phyloP scores from a whole-genome alignment of 2,797 vertebrate genomes.

The Acanthiza pusilla region DNA sequence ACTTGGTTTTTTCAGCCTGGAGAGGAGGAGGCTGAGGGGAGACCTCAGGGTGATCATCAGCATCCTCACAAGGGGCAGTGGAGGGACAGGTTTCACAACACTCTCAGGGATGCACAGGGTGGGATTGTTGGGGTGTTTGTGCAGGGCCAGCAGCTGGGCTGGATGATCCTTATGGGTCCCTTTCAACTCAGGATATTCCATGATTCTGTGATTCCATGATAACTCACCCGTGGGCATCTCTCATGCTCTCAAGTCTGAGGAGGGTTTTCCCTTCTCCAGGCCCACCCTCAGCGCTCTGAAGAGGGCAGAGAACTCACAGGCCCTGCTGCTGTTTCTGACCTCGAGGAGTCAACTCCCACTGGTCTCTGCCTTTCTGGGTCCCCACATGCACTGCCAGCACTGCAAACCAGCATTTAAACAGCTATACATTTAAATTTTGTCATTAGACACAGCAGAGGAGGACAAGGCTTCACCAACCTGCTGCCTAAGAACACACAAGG shows the following conservation, averaged over 20 bases:
- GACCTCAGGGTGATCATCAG: not conserved
- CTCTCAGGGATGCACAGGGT: not conserved
- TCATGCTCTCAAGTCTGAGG: fast-evolving
- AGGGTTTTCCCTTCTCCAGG: too few relatives aligned
- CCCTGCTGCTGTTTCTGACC: not conserved
- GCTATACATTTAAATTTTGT: constrained; percentile 14
- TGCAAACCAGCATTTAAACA: not conserved
- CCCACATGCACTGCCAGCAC: not conserved
- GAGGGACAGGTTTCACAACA: not conserved
- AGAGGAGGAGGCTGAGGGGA: not conserved
- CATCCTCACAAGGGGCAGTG: not conserved
- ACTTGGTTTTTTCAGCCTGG: not conserved
- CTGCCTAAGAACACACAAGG: not conserved
- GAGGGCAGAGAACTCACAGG: not conserved
- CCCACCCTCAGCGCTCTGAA: not conserved
- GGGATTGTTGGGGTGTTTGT: not conserved
- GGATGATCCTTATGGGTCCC: not conserved
- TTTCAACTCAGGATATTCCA: not conserved
- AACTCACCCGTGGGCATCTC: not conserved
- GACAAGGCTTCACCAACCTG: not conserved
- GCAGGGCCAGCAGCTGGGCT: not conserved
- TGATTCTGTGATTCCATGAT: not conserved
- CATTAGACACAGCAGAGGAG: not conserved
- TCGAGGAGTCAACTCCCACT: not conserved
- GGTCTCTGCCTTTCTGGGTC: not conserved